Evolutionary conservation across 1,140 invertebrate species (phyloP).

Genomic region (Bombyx mori): ASM3026992v2 NC_085113.1:6336001-6336500

Average conservation of each 20-base stretch:
- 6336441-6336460: constrained; percentile 7
- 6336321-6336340: constrained; percentile 11
- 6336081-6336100: no score
- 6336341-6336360: constrained; percentile 21
- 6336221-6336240: constrained; percentile 41
- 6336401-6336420: constrained; percentile 15
- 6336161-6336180: constrained; percentile 30
- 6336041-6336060: no score
- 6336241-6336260: constrained; percentile 1
- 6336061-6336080: no score
- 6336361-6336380: constrained; percentile 30
- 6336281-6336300: constrained; percentile 29
- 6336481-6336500: constrained; percentile 10
- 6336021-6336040: no score
- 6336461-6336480: constrained; percentile 8
- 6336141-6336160: constrained; percentile 11
- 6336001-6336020: no score
- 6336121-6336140: constrained; percentile 17
- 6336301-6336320: constrained; percentile 10
- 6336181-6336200: constrained; percentile 26
- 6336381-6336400: constrained; percentile 30
- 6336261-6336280: constrained; percentile 36
- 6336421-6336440: constrained; percentile 14
- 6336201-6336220: constrained; percentile 34
- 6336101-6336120: background rate